Base-by-base conservation (phyloP, 1,140 invertebrate genomes). In the Aleiodes sp. region DNA sequence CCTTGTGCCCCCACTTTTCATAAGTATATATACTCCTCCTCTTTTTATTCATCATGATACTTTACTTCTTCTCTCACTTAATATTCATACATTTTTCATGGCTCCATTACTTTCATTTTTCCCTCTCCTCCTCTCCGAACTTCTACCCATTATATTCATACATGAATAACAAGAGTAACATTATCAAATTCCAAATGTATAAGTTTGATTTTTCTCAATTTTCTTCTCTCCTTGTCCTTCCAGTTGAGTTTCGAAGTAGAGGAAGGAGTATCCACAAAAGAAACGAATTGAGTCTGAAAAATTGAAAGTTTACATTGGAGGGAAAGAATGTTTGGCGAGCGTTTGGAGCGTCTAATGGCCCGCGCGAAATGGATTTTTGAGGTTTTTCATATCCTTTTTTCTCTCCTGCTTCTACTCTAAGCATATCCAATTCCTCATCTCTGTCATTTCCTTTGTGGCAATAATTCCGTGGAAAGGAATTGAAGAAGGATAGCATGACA, bases 351-450 rank as follows among this genome's bases (percentile, higher is more conserved):
- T 75, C 73, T 80, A 80, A 80, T 80, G 78, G 78, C 37, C 70
- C 75, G 74, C 74, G 77, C 71, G 73, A 80, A 79, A 80, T 80
- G 76, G 75, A 80, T 80, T 79, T 80, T 79, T 73, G 72, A 76
- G 75, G 67, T 71, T 66, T 68, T 65, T 69, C 67, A 77, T 76
- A 73, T 16, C 9, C 14, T 57, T 21, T 21, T 21, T 4, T 21
- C 16, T 19, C 2, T 8, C 14, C n/a, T n/a, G n/a, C n/a, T n/a
- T n/a, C n/a, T n/a, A n/a, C n/a, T n/a, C n/a, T n/a, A n/a, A n/a
- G n/a, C n/a, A n/a, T n/a, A n/a, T n/a, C n/a, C n/a, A n/a, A n/a
- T 46, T 46, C 14, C 14, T 8, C 8, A 1, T 24, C 46, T 24
- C 46, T 24, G 19, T 24, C 46, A 24, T 24, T 24, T 24, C 46